Conservation (phyloP, 2,888 invertebrate species). For the Deroplatys truncata region DNA sequence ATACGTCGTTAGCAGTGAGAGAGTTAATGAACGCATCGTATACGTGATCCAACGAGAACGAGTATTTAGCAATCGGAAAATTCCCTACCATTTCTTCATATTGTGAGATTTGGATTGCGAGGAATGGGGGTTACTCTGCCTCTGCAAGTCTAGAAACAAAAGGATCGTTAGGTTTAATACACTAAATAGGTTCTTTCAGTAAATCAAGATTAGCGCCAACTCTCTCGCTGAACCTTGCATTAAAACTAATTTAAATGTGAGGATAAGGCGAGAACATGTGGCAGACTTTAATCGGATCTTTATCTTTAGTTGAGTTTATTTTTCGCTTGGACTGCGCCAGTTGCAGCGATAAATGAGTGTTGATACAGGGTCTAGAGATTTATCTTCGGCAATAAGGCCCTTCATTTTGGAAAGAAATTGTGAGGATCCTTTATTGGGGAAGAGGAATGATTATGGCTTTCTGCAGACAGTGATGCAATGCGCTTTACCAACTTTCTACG, state of each 20-base stretch:
- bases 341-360: not conserved
- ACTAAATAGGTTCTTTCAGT: not conserved
- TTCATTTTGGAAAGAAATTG: not conserved
- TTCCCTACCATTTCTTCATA: too few species aligned
- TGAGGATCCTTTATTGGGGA: not conserved
- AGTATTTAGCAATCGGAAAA: too few species aligned
- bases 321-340: not conserved
- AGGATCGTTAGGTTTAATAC: not conserved
- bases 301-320: not conserved
- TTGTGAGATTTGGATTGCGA: not conserved
- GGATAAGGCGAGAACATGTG: not conserved
- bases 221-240: not conserved
- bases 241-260: constrained; percentile 16
- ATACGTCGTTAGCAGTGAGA: too few species aligned
- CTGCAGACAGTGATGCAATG: not conserved
- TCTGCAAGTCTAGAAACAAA: not conserved
- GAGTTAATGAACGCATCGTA: too few species aligned
- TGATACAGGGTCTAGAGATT: not conserved
- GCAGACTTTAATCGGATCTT: not conserved
- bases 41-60: too few species aligned
- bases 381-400: not conserved
- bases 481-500: not conserved
- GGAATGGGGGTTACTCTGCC: not conserved
- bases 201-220: not conserved
- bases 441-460: not conserved